Evolutionary conservation across 2,888 invertebrate species (phyloP), one percentile per base, ranked within the genome.

Genomic region (Ophonus ardosiacus): DNA sequence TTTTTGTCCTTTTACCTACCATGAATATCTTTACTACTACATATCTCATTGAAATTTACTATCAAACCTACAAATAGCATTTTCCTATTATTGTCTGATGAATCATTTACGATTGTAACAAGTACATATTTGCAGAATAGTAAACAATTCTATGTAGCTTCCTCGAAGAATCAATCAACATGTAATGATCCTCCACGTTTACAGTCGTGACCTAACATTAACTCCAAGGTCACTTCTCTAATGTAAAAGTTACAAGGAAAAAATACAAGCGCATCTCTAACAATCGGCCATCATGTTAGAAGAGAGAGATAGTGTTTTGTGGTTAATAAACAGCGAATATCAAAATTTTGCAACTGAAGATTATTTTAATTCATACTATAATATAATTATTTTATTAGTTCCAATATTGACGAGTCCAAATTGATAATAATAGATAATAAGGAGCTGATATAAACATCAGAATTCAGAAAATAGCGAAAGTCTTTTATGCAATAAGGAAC

Each of bases 151-250:
- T 18, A 7, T 24, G n/a, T 24, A 21, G 24, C 78, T 78, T 78
- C 78, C 78, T 57, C 57, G 78, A 57, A 31, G 56, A 78, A 78
- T 78, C 78, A 78, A 78, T 78, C 78, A 78, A 78, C 56, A 31
- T 13, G 78, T 57, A 78, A 78, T 78, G 56, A 78, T 78, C 78
- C 56, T 56, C 78, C 56, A 56, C 78, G 56, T 78, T 57, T 78
- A 51, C 51, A 57, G 78, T 78, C 78, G 78, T 78, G 78, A 78
- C 78, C 78, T 15, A 15, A 13, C 31, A 57, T 43, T 21, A 51
- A 78, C 13, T 24, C 43, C 78, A 78, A 78, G 78, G 78, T 43
- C 78, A 57, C 13, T 24, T 56, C 13, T 21, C 7, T n/a, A n/a
- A 21, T 15, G 78, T 24, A 78, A 78, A 78, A 78, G 51, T 76